Evolutionary conservation across 2,888 invertebrate species (phyloP).

Genomic region (Encarsia formosa): DNA sequence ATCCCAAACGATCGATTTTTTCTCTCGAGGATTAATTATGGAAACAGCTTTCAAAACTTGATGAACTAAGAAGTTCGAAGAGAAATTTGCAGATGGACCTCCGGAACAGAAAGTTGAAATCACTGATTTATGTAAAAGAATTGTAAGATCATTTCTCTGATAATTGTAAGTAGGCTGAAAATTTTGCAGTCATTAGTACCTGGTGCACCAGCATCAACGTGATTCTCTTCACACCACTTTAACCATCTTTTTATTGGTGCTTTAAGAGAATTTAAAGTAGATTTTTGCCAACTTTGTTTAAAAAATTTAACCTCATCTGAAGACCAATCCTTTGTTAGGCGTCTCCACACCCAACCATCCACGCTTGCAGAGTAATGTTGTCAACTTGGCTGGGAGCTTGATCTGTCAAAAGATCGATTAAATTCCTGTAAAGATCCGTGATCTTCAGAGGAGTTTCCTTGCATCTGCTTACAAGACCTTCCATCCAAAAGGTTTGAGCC

Average conservation of each 20-base stretch:
- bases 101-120: conserved; percentile 24
- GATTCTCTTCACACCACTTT: conserved; percentile 15
- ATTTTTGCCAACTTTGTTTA: conserved; percentile 20
- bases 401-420: conserved; percentile 3
- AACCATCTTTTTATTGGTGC: conserved; percentile 26
- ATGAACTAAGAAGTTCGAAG: conserved; percentile 23
- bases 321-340: conserved; percentile 9
- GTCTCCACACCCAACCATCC: conserved; percentile 11
- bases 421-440: conserved; percentile 1
- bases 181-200: conserved; percentile 15
- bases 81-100: conserved; percentile 2
- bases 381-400: conserved; percentile 5
- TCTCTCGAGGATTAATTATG: conserved; percentile 19
- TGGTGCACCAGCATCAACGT: conserved; percentile 5
- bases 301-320: conserved; percentile 15
- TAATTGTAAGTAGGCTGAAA: conserved; percentile 23
- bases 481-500: conserved; percentile 25
- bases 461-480: conserved; percentile 17
- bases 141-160: conserved; percentile 25
- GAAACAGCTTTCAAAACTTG: conserved; percentile 25
- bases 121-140: conserved; percentile 27
- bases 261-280: conserved; percentile 26
- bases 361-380: conserved; percentile 7
- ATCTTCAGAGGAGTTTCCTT: conserved; percentile 17
- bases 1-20: conserved; percentile 23